Evolutionary conservation across 2,888 invertebrate species (phyloP).

Genomic region (Prosopocoilus inquinatus): DNA sequence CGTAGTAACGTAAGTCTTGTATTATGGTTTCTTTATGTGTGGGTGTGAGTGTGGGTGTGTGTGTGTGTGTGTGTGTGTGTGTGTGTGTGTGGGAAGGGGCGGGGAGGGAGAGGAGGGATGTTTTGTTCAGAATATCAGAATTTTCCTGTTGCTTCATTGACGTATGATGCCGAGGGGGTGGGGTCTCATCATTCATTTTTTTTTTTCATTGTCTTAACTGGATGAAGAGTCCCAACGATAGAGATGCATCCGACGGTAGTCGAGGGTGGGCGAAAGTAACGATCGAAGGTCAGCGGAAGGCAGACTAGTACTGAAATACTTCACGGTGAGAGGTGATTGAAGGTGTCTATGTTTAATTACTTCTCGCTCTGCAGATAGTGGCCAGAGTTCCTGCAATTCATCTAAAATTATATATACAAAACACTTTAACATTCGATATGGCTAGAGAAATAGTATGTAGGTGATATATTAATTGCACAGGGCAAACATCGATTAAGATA

Average conservation of each 20-base stretch:
- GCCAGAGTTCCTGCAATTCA: constrained; percentile 56
- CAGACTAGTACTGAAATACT: constrained; percentile 55
- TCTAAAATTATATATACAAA: constrained; percentile 18
- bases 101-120: too few relatives aligned
- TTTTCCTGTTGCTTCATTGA: too few relatives aligned
- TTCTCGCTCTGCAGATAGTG: constrained; percentile 64
- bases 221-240: constrained; percentile 42
- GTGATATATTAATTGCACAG: too few relatives aligned
- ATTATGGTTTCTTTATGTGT: background rate
- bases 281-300: constrained; percentile 57
- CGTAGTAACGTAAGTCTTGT: background rate
- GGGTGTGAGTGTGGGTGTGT: too few relatives aligned
- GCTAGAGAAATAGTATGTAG: background rate
- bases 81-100: too few relatives aligned
- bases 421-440: background rate
- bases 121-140: too few relatives aligned
- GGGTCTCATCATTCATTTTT: too few relatives aligned
- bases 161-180: too few relatives aligned
- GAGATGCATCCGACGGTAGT: constrained; percentile 49
- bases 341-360: constrained; percentile 66
- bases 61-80: too few relatives aligned
- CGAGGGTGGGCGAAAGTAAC: constrained; percentile 57
- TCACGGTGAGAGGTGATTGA: constrained; percentile 62
- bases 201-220: background rate
- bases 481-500: too few relatives aligned